Conservation (phyloP, 1,140 invertebrate genomes). For the Pogonus chalceus region DNA sequence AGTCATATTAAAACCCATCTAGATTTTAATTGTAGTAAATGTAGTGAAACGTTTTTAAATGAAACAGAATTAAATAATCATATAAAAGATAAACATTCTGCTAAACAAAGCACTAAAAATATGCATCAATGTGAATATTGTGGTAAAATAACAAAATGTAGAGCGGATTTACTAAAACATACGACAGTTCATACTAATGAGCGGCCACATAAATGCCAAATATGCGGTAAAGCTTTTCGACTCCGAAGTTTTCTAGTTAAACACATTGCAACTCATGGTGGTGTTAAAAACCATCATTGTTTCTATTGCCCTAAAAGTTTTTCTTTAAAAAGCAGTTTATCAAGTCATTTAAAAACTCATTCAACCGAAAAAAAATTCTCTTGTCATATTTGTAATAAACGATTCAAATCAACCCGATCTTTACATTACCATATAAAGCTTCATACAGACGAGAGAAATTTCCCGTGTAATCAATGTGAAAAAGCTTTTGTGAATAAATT, state of each 20-base stretch:
- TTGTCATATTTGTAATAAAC: constrained; percentile 11
- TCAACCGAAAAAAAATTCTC: constrained; percentile 10
- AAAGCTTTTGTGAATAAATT: constrained; percentile 15
- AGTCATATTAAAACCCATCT: not conserved
- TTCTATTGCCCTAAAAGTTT: constrained; percentile 13
- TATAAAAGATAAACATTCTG: not conserved
- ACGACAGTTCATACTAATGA: constrained; percentile 11
- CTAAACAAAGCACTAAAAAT: not conserved
- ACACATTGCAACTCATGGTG: constrained; percentile 11
- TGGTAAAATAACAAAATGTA: constrained; percentile 8
- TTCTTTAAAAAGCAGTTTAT: constrained; percentile 9
- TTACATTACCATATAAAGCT: constrained; percentile 5
- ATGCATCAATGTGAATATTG: constrained; percentile 13
- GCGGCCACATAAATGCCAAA: constrained; percentile 13
- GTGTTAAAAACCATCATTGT: constrained; percentile 8
- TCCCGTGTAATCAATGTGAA: constrained; percentile 13
- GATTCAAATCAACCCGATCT: constrained; percentile 13
- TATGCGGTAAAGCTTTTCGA: constrained; percentile 14
- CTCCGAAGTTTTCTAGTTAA: constrained; percentile 5
- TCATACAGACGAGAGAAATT: constrained; percentile 13
- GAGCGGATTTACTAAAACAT: constrained; percentile 8
- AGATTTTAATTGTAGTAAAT: not conserved
- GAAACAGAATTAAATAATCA: not conserved
- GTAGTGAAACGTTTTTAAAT: not conserved
- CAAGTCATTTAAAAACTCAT: constrained; percentile 11